Conservation (phyloP, 2,888 invertebrate species). For the Plebejus argus region DNA sequence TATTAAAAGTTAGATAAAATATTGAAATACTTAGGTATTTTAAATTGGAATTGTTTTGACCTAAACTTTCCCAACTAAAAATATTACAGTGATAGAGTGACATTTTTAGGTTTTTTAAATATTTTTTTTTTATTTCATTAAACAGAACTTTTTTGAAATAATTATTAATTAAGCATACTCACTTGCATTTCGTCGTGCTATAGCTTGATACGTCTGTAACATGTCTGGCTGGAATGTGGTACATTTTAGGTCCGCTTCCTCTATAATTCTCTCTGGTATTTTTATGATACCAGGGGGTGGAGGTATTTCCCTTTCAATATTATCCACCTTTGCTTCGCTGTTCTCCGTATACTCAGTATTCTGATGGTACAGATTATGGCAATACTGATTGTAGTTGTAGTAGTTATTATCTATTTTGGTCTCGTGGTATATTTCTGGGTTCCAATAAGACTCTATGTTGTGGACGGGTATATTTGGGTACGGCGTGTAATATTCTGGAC, state of each 20-base stretch:
- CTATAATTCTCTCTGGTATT: neutral
- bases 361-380: conserved; percentile 66
- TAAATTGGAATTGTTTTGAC: no score
- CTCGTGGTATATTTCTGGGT: conserved; percentile 62
- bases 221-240: conserved; percentile 34
- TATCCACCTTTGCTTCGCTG: conserved; percentile 43
- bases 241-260: neutral
- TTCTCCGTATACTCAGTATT: conserved; percentile 58
- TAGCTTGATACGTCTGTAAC: conserved; percentile 47
- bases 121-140: no score
- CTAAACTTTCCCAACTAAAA: no score
- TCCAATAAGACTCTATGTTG: conserved; percentile 63
- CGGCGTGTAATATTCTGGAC: conserved; percentile 62
- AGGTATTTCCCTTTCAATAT: conserved; percentile 44
- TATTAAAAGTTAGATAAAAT: no score
- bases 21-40: no score
- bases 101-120: no score
- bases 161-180: conserved; percentile 47
- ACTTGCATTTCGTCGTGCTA: conserved; percentile 62
- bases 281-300: neutral
- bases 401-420: conserved; percentile 66
- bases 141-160: neutral
- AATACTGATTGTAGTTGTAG: conserved; percentile 64
- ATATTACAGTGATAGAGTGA: no score
- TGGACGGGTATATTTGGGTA: conserved; percentile 63